Base-by-base conservation (phyloP, 2,113 vertebrate species). In the Drymodes brunneopygia region DNA sequence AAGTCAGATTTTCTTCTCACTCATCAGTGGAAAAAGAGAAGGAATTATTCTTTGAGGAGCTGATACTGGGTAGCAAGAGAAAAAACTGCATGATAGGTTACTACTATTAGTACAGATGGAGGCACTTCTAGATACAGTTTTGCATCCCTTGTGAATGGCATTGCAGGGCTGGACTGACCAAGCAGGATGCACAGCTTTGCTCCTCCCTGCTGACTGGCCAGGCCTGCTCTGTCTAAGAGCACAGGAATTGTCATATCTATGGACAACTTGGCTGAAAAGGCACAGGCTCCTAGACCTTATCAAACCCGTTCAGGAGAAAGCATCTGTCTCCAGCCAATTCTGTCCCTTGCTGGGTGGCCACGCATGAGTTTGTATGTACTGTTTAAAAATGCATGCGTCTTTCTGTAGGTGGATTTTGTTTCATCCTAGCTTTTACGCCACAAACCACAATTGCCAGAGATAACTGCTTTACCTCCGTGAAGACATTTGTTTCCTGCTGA, bases 371-470 rank as follows among this genome's bases (percentile, higher is more conserved):
- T 72, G 51, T 71, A 83, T 12, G 83, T 31, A 35, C 47, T 61
- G 35, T 60, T 78, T 66, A 53, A 88, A 92, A 78, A 60, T 81
- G 40, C 19, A 54, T 48, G 21, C 6, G 12, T 50, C 64, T 90
- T 81, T 90, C 44, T 47, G 19, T 38, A 36, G 17, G 25, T 74
- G 64, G 51, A 48, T 40, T 66, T 84, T 53, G 91, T 86, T 92
- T 84, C 36, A 33, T 58, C 50, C 11, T 33, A 47, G 42, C 17
- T 61, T 88, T 92, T 93, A 45, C 2, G 7, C 80, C 80, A 48
- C 90, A 92, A 96, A 62, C 92, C 93, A 74, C 91, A 92, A 83
- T 95, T 81, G 67, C 70, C 57, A 36, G 19, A 90, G 94, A 78
- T 83, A 88, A 61, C 44, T 77, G 8, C 75, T 66, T 92, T 77